Base-by-base conservation (phyloP, 1,140 invertebrate genomes). In the Ostrea edulis region DNA sequence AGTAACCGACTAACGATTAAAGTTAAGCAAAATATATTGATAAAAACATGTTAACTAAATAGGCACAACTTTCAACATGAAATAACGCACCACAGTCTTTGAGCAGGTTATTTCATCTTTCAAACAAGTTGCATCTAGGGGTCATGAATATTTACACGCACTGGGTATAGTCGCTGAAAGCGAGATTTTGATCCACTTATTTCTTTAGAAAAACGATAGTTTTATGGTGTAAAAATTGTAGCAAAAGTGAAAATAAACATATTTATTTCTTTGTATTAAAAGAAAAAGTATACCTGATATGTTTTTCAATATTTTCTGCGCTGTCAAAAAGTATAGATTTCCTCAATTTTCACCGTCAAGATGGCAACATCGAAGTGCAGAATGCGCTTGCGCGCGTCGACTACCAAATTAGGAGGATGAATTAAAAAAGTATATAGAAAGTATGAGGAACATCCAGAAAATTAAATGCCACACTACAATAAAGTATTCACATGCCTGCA, bases 321-420 rank as follows among this genome's bases (percentile, higher is more conserved):
- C 20, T 52, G 85, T 83, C 82, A 54, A 81, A 77, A 77, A 81
- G 44, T 77, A 51, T 54, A 25, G 65, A 71, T 86, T 81, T 86
- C 85, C 65, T 86, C 85, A 81, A 86, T 54, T 86, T 86, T 54
- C 85, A 35, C 68, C 65, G 65, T 86, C 85, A 86, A 86, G 85
- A 86, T 86, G 85, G 85, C 85, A 86, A 81, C 85, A 77, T 35
- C 44, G 51, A 86, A n/a, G 20, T 77, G 22, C 81, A 53, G 14
- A 22, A 25, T 86, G 77, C 85, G 85, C 85, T 77, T 86, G 85
- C 85, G 85, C 85, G 71, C 52, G 58, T 54, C 54, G 77, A 86
- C 71, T 77, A 25, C 85, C 53, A 86, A 77, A 77, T 81, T 51
- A 77, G 85, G 53, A 86, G 53, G 77, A 55, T 35, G 52, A 54